These are phyloP conservation scores for Palythoa grandis DNA, from an alignment of 92 coral and sea anemone genomes.

Conservation along the genomic window DNA sequence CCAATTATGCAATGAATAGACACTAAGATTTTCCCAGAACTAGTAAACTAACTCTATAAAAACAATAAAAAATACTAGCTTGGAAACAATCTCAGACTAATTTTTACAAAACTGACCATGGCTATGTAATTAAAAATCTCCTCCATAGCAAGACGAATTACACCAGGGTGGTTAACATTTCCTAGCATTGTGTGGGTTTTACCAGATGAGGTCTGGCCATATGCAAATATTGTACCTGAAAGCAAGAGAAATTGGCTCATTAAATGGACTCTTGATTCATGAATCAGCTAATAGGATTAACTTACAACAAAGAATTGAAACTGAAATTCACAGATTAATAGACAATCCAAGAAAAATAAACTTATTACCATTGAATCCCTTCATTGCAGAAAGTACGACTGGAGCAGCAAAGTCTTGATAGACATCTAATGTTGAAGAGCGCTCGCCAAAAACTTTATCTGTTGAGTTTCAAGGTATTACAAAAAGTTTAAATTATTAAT, in stretches of 20 bases:
- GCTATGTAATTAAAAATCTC: constrained; percentile 81
- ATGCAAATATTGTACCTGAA: constrained; percentile 94
- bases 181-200: constrained; percentile 95
- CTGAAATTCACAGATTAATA: neutral
- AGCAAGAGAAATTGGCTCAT: neutral
- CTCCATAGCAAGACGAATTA: constrained; percentile 79
- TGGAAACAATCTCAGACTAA: neutral
- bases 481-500: neutral
- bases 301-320: neutral
- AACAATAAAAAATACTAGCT: no score
- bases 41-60: no score
- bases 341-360: neutral
- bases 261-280: neutral
- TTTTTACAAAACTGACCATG: constrained; percentile 39
- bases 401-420: constrained; percentile 87
- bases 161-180: constrained; percentile 63
- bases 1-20: no score
- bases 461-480: neutral
- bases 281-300: neutral
- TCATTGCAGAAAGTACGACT: constrained; percentile 76
- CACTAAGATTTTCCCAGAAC: no score
- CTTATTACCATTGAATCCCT: constrained; percentile 87
- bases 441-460: constrained; percentile 83
- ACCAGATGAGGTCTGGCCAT: constrained; percentile 97
- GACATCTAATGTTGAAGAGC: constrained; percentile 66